Percentiles rank a stretch among this genome's conserved stretches.
These are phyloP conservation scores for Vanessa tameamea DNA, from an alignment of 1,140 invertebrate species.

Conservation along the genomic window DNA sequence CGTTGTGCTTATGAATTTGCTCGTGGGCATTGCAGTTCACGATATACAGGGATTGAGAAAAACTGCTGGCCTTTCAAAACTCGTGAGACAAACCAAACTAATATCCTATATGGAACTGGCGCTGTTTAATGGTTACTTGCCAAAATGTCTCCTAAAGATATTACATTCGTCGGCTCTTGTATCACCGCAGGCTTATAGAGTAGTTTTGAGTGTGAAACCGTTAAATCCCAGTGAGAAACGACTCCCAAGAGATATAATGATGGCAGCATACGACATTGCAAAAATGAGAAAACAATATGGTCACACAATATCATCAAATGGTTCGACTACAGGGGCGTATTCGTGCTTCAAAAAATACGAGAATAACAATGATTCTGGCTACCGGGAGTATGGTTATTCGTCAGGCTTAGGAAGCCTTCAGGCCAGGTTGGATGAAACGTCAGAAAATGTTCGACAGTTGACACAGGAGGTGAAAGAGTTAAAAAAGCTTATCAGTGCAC, in stretches of 20 bases:
- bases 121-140: constrained; percentile 84
- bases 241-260: constrained; percentile 87
- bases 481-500: constrained; percentile 81
- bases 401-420: constrained; percentile 82
- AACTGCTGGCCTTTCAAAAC: constrained; percentile 84
- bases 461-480: constrained; percentile 85
- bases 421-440: constrained; percentile 83
- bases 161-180: constrained; percentile 80
- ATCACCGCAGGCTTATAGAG: constrained; percentile 22
- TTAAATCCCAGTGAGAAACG: constrained; percentile 90
- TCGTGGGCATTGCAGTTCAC: constrained; percentile 85
- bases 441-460: constrained; percentile 68
- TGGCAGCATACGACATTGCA: constrained; percentile 87
- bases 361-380: constrained; percentile 82
- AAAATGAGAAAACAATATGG: constrained; percentile 86
- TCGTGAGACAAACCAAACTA: constrained; percentile 85
- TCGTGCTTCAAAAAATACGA: constrained; percentile 83
- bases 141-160: constrained; percentile 86
- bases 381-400: constrained; percentile 78
- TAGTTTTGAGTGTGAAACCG: constrained; percentile 86
- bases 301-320: constrained; percentile 84
- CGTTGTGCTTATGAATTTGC: constrained; percentile 86
- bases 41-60: constrained; percentile 86
- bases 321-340: constrained; percentile 81
- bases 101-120: constrained; percentile 85